Evolutionary conservation across 2,888 invertebrate genomes (phyloP).

Genomic region (Ommatoiulus sabulosus): DNA sequence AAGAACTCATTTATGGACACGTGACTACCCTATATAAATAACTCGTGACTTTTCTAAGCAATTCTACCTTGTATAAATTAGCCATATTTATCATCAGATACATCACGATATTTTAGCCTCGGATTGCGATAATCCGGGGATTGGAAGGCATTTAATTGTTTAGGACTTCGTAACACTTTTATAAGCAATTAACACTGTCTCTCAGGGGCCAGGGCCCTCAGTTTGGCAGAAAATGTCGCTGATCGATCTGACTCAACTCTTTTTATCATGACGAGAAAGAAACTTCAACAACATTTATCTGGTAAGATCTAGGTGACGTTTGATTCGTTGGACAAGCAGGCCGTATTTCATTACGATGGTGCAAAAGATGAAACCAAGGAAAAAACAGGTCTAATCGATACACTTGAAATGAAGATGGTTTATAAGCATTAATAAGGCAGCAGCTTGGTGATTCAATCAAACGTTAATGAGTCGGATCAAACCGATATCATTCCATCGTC

Average conservation of each 20-base stretch:
- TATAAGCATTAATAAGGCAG: slow-evolving; percentile 41
- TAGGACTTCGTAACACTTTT: not conserved
- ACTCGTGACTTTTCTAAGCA: not conserved
- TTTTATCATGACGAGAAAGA: not conserved
- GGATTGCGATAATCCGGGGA: no score
- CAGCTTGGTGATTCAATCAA: slow-evolving; percentile 45
- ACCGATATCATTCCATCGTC: not conserved
- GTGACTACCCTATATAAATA: not conserved
- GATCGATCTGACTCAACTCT: slow-evolving; percentile 2
- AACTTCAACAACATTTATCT: not conserved
- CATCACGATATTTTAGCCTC: no score
- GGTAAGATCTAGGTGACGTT: not conserved
- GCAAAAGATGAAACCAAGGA: not conserved
- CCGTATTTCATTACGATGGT: not conserved
- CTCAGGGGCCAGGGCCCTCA: not conserved
- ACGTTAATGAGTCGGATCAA: slow-evolving; percentile 31
- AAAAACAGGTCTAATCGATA: not conserved
- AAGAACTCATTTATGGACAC: no score
- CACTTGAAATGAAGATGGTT: slow-evolving; percentile 26
- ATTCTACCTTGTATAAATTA: no score
- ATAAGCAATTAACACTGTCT: not conserved
- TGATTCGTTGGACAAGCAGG: not conserved
- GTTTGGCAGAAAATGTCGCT: not conserved
- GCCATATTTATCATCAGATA: no score
- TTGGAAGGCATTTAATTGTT: not conserved